Base-by-base conservation (phyloP, 30 jellyfish, hydroid and myxozoan species). In the Mastigias papua region DNA sequence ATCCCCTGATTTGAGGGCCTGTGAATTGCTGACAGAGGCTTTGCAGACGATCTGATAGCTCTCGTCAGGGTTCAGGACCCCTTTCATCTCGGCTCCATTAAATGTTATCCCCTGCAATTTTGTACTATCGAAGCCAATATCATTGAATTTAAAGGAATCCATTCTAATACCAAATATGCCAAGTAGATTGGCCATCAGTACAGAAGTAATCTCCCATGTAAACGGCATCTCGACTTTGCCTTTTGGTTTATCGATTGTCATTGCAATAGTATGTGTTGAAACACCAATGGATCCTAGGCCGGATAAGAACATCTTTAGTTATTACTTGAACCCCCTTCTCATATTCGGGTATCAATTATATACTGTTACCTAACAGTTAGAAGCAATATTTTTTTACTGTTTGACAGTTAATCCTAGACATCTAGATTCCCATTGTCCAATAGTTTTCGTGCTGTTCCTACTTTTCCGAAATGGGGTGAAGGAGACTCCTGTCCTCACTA, bases 91-190 rank as follows among this genome's bases (percentile, higher is more conserved):
- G 19, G 96, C 85, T 6, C 90, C 89, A 27, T 51, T 60, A 60
- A 87, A 75, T 19, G 81, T 76, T 42, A 87, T 57, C 17, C 90
- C 86, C 25, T 75, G 81, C 0, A 73, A 62, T 46, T 68, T 57
- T 37, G 87, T 69, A 35, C 90, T 77, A 37, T 76, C 90, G 33
- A 75, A 87, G 49, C 91, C 96, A 69, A 87, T 69, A 22, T 87
- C 96, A 31, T 76, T 77, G 89, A 73, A 68, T 27, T 77, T 75
- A 67, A 87, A 20, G 33, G 42, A 50, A 20, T 64, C 73, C 62
- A 70, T 22, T 37, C 74, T 70, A 66, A 87, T 77, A 28, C 96
- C 96, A 67, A 87, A 87, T 23, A 62, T 37, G 17, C 96, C 96
- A 81, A 70, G 48, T 73, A 87, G 30, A 48, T 87, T 91, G 9